phyloP scores from a whole-genome alignment of 2,888 invertebrate genomes.

The Andrena fulva region DNA sequence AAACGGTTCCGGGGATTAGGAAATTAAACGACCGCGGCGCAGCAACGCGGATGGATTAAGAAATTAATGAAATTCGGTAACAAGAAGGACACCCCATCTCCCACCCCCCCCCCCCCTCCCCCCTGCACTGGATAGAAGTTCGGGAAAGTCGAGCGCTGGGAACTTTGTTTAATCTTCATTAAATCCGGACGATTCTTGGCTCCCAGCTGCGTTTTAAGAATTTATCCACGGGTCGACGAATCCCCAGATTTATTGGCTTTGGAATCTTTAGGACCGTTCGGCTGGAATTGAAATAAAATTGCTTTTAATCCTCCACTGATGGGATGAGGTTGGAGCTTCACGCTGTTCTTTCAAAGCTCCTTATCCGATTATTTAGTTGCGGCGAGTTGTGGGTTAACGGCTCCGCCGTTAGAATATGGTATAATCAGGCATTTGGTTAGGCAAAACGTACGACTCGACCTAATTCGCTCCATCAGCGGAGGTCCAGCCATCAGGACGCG shows the following conservation, averaged over 20 bases:
- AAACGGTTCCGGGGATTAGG: conserved; percentile 70
- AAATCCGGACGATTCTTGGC: conserved; percentile 53
- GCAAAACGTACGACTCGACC: no score
- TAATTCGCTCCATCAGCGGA: background rate
- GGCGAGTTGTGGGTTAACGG: no score
- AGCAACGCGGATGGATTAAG: conserved; percentile 20
- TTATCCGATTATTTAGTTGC: background rate
- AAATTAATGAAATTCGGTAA: conserved; percentile 45
- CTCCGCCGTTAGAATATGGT: no score
- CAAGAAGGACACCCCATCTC: background rate
- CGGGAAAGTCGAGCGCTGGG: conserved; percentile 23
- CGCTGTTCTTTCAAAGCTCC: background rate
- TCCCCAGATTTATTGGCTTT: conserved; percentile 1
- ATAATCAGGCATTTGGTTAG: no score
- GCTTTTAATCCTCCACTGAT: conserved; percentile 20
- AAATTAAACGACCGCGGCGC: background rate
- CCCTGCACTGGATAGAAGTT: conserved; percentile 20
- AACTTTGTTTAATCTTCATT: conserved; percentile 55
- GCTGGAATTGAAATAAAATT: conserved; percentile 14
- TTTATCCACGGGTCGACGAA: conserved; percentile 33
- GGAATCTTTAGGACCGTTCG: conserved; percentile 7
- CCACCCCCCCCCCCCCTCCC: no score
- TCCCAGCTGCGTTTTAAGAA: conserved; percentile 34
- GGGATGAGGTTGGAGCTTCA: background rate
- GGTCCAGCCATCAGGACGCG: background rate